phyloP scores from a whole-genome alignment of 2,797 vertebrate species.

The Eospalax fontanierii region DNA sequence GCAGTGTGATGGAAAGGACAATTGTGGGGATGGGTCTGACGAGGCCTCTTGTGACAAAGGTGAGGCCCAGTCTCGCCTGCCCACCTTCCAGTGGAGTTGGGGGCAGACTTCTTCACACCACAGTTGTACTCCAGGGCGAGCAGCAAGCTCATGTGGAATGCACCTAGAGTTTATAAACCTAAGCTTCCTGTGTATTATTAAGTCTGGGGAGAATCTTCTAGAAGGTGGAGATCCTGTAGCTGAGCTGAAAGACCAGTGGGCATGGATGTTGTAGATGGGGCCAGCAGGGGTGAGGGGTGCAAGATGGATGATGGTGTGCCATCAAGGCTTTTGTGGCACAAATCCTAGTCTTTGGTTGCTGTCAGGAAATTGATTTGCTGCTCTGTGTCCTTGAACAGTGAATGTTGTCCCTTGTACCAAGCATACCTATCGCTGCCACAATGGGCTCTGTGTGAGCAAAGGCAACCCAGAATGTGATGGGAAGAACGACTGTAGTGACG shows the following conservation, averaged over 20 bases:
- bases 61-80: constrained; percentile 73
- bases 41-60: constrained; percentile 91
- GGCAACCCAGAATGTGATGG: constrained; percentile 95
- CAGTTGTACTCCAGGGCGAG: background rate
- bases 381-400: background rate
- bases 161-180: background rate
- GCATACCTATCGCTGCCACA: constrained; percentile 92
- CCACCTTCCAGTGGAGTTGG: background rate
- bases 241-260: background rate
- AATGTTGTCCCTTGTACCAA: constrained; percentile 85
- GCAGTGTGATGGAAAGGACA: constrained; percentile 90
- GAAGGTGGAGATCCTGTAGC: background rate
- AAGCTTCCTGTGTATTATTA: background rate
- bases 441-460: constrained; percentile 92
- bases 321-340: background rate
- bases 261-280: background rate
- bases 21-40: constrained; percentile 94
- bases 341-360: background rate
- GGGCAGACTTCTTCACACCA: fast-evolving
- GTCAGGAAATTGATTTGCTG: background rate
- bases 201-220: background rate
- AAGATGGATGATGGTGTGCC: background rate
- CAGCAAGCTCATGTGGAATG: fast-evolving
- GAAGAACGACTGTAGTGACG: constrained; percentile 92
- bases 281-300: background rate